These are phyloP conservation scores for Scaptomyza pallida DNA, from an alignment of 1,140 invertebrate genomes.

Conservation along the genomic window DNA sequence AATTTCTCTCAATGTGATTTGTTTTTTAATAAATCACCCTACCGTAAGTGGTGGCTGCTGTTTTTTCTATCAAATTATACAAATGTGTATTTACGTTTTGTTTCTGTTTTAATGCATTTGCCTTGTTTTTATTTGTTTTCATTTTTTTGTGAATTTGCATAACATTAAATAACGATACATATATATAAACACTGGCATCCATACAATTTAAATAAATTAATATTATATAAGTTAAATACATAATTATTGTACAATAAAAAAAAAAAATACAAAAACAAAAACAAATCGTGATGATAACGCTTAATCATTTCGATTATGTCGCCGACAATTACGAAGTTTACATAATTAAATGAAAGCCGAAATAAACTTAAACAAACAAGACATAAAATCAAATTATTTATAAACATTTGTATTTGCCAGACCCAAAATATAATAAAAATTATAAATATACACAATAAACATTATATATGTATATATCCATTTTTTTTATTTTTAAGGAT, in stretches of 20 bases:
- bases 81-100: slow-evolving; percentile 31
- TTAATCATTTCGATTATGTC: slow-evolving; percentile 63
- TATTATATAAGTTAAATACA: slow-evolving; percentile 60
- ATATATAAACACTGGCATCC: slow-evolving; percentile 25
- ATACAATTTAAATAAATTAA: slow-evolving; percentile 42
- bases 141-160: slow-evolving; percentile 35
- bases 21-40: slow-evolving; percentile 46
- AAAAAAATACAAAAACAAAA: slow-evolving; percentile 31
- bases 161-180: slow-evolving; percentile 22
- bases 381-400: slow-evolving; percentile 75
- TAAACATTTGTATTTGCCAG: slow-evolving; percentile 75
- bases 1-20: slow-evolving; percentile 64
- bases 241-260: slow-evolving; percentile 52
- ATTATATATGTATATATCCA: too few species aligned
- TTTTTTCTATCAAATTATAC: slow-evolving; percentile 25
- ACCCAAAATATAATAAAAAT: slow-evolving; percentile 64
- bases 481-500: too few species aligned
- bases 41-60: slow-evolving; percentile 39
- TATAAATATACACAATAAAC: too few species aligned
- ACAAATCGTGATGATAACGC: slow-evolving; percentile 56
- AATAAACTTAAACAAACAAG: slow-evolving; percentile 43
- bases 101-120: slow-evolving; percentile 51
- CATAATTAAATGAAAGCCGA: slow-evolving; percentile 46
- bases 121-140: too few species aligned
- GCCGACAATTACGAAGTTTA: slow-evolving; percentile 71